phyloP scores from a whole-genome alignment of 2,797 vertebrate genomes.

The Anomalospiza imberbis region DNA sequence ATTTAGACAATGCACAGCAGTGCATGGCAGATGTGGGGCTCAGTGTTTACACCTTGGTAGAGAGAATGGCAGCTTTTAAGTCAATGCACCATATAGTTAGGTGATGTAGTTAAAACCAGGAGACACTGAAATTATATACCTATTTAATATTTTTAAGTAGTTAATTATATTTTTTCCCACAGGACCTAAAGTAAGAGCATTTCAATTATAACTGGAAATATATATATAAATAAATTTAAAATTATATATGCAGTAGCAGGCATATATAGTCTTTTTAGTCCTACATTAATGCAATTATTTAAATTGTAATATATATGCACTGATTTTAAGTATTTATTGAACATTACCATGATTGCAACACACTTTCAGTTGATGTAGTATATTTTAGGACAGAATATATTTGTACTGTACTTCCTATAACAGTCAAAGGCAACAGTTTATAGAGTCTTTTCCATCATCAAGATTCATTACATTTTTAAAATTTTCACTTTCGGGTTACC shows the following conservation, averaged over 20 bases:
- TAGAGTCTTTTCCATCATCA: not conserved
- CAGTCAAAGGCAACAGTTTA: not conserved
- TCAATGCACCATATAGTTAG: not conserved
- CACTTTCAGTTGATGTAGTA: not conserved
- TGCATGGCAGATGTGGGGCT: rapidly evolving
- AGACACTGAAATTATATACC: not conserved
- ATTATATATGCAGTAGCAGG: not conserved
- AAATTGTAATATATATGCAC: not conserved
- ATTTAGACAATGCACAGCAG: not conserved
- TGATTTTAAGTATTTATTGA: not conserved
- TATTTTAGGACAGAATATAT: not conserved
- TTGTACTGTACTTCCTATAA: not conserved
- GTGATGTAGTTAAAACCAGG: not conserved
- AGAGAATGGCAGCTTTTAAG: not conserved
- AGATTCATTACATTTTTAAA: not conserved
- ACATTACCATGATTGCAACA: not conserved
- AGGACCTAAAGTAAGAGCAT: not conserved
- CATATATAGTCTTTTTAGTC: not conserved
- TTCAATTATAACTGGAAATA: not conserved
- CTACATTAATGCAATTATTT: not conserved
- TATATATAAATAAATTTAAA: not conserved
- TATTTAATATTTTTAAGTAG: not conserved
- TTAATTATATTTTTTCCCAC: not conserved
- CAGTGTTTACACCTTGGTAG: not conserved
- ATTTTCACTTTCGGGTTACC: not conserved